A percentile compares a stretch with the other conserved stretches of the same genome.
phyloP scores from a whole-genome alignment of 1,140 invertebrate species.

The Argopecten irradians region DNA sequence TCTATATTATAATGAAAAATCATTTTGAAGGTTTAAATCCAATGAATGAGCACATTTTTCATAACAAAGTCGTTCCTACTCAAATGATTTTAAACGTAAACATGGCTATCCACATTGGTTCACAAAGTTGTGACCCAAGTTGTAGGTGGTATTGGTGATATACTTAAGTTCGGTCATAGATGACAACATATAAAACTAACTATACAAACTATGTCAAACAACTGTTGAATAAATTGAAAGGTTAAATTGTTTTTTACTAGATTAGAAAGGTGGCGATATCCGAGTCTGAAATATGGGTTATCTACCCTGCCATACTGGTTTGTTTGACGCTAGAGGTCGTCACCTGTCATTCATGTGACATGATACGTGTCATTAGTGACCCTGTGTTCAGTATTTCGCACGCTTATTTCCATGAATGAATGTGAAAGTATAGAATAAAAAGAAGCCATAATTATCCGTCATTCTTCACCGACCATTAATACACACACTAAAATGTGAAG shows the following conservation, averaged over 20 bases:
- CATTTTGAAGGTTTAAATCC: too few relatives aligned
- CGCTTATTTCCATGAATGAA: neutral
- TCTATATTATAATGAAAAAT: too few relatives aligned
- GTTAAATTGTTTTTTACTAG: neutral
- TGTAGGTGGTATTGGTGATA: too few relatives aligned
- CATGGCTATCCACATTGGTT: too few relatives aligned
- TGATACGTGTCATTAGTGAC: neutral
- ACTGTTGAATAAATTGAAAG: neutral
- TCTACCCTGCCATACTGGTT: neutral
- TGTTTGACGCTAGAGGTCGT: slow-evolving; percentile 20
- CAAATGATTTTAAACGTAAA: too few relatives aligned
- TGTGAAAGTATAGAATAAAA: neutral
- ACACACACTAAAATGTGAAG: neutral
- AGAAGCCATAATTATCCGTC: neutral
- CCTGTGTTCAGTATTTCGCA: neutral
- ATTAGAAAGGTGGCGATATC: slow-evolving; percentile 10
- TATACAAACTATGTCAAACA: neutral
- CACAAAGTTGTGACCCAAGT: too few relatives aligned
- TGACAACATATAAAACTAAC: neutral
- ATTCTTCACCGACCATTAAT: neutral
- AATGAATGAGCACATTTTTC: too few relatives aligned
- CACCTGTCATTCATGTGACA: neutral
- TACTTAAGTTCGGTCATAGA: too few relatives aligned
- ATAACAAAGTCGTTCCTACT: too few relatives aligned
- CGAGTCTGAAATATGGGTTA: neutral